Evolutionary conservation across 2,888 invertebrate genomes (phyloP), one percentile per base, ranked within the genome.

Genomic region (Entomobrya proxima): DNA sequence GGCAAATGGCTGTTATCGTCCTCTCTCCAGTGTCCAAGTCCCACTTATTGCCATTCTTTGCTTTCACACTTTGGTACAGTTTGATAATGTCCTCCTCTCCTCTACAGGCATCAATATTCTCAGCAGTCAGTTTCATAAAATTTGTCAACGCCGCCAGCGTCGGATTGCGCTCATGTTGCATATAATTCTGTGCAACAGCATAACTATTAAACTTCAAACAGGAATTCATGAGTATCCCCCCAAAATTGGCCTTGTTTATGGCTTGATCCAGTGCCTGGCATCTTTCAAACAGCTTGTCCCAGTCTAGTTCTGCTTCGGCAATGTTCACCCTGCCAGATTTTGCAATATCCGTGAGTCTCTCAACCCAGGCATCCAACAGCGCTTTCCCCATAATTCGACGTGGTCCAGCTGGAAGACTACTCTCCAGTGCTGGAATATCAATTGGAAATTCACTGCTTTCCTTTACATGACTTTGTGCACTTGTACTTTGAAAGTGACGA

Each of bases 1-100:
- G 90, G 88, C 95, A 94, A 2, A 97, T 91, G 0, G 94, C 95
- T 86, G 92, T 92, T 81, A 96, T 92, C 6, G 95, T 91, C 90
- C 92, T 92, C 90, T 95, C 94, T 90, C 94, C 93, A 21, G 95
- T 94, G 2, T 90, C 91, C 18, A 92, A 91, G 91, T 96, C 95
- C 74, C 89, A 89, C 2, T 96, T 91, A 0, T 94, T 91, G 75
- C 94, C 93, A 91, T 94, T 93, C 87, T 93, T 93, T 37, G 92
- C 91, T 89, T 92, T 92, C 44, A 95, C 90, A 79, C 90, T 88
- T 32, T 93, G 91, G 90, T 92, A 94, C 77, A 94, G 91, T 40
- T 92, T 90, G 44, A 94, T 89, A 89, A 96, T 94, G 89, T 94
- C 92, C 3, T 92, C 79, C 91, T 93, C 93, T 3, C 85, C 85